Evolutionary conservation across 1,140 invertebrate genomes (phyloP).

Genomic region (Psix sp.): DNA sequence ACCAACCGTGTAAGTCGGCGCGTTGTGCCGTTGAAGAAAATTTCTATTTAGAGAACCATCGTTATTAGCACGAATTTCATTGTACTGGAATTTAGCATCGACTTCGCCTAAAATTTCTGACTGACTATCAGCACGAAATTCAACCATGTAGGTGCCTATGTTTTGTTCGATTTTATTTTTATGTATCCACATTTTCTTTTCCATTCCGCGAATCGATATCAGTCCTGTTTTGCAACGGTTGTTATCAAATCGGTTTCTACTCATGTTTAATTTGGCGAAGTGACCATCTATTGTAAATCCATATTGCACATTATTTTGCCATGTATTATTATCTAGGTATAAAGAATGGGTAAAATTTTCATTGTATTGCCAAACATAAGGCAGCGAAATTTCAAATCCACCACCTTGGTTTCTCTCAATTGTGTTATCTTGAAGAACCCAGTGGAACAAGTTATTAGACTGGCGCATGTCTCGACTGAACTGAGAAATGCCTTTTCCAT

Average conservation of each 20-base stretch:
- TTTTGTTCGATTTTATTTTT: conserved; percentile 89
- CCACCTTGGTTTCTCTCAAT: conserved; percentile 89
- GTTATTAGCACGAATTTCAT: conserved; percentile 86
- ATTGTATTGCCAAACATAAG: conserved; percentile 96
- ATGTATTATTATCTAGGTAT: conserved; percentile 90
- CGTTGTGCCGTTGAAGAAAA: conserved; percentile 75
- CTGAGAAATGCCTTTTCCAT: conserved; percentile 90
- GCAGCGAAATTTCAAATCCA: conserved; percentile 90
- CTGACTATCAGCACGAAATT: conserved; percentile 93
- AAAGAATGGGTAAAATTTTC: conserved; percentile 95
- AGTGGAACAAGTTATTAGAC: conserved; percentile 96
- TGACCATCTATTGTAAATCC: conserved; percentile 92
- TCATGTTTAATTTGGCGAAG: conserved; percentile 90
- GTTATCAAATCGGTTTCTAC: conserved; percentile 88
- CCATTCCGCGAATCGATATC: conserved; percentile 94
- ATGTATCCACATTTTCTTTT: conserved; percentile 93
- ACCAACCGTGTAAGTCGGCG: conserved; percentile 90
- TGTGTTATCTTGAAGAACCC: conserved; percentile 91
- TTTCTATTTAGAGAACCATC: conserved; percentile 64
- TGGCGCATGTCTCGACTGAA: conserved; percentile 92
- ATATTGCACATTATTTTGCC: conserved; percentile 91
- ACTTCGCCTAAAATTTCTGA: conserved; percentile 93
- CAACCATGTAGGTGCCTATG: conserved; percentile 89
- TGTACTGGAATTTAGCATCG: conserved; percentile 86
- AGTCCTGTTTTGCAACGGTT: conserved; percentile 91